Conservation (phyloP, 2,113 vertebrate species). For the Dicaeum eximium region DNA sequence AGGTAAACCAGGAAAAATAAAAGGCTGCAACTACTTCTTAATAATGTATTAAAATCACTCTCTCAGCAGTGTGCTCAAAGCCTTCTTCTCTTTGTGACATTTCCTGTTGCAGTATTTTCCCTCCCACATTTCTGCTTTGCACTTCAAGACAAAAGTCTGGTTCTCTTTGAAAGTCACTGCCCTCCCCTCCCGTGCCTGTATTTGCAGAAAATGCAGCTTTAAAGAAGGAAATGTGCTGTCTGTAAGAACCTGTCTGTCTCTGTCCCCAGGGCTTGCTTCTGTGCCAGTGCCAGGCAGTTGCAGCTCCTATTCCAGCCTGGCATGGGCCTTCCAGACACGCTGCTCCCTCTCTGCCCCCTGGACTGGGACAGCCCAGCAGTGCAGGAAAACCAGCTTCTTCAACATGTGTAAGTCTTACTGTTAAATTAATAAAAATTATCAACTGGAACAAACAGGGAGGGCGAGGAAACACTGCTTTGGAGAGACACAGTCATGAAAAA, state of each 20-base stretch:
- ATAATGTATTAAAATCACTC: background rate
- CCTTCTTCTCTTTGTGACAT: background rate
- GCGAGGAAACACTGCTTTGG: background rate
- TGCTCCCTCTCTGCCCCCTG: slow-evolving; percentile 24
- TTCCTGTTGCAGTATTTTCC: background rate
- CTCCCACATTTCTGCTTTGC: background rate
- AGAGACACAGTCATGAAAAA: background rate
- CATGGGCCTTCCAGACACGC: slow-evolving; percentile 4
- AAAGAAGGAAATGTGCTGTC: background rate
- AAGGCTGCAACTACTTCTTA: background rate
- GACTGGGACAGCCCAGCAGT: slow-evolving; percentile 3
- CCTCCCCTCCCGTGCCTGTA: fast-evolving
- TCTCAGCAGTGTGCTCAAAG: background rate
- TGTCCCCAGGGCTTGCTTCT: slow-evolving; percentile 26
- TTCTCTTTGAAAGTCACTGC: background rate
- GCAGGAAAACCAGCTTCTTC: slow-evolving; percentile 69
- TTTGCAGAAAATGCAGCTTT: background rate
- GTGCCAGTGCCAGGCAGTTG: background rate
- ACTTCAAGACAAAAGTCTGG: background rate
- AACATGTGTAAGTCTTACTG: slow-evolving; percentile 52
- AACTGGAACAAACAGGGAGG: background rate
- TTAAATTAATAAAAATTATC: background rate
- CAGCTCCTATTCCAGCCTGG: slow-evolving; percentile 11
- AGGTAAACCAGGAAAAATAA: background rate
- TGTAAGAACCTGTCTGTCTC: background rate